Evolutionary conservation across 2,113 vertebrate genomes (phyloP).

Genomic region (Capreolus pygargus): DNA sequence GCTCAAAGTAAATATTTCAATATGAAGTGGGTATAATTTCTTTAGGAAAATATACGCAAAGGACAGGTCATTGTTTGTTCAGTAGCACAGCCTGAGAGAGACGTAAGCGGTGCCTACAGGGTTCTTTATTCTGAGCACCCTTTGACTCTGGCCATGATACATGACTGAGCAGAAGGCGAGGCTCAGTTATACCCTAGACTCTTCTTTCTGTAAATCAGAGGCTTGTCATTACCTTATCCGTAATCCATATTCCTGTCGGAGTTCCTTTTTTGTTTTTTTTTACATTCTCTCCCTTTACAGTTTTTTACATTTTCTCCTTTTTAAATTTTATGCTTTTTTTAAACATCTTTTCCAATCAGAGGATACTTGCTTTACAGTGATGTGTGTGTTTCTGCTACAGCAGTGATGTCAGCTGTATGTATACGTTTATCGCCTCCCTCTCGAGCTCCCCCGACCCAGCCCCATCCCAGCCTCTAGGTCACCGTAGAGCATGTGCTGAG

Average conservation of each 20-base stretch:
- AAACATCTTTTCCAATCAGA: background rate
- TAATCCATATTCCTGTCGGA: slow-evolving; percentile 65
- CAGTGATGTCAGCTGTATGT: fast-evolving
- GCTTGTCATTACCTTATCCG: slow-evolving; percentile 54
- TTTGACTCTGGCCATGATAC: slow-evolving; percentile 27
- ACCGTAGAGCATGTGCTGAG: fast-evolving
- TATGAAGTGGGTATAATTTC: slow-evolving; percentile 43
- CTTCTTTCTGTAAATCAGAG: slow-evolving; percentile 27
- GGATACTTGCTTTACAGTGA: background rate
- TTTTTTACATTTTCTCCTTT: background rate
- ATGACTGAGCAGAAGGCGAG: background rate
- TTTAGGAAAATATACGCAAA: background rate
- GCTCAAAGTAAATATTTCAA: slow-evolving; percentile 70
- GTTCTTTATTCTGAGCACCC: slow-evolving; percentile 10
- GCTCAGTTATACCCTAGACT: background rate
- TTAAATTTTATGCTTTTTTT: background rate
- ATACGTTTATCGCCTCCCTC: background rate
- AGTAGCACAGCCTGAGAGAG: slow-evolving; percentile 45
- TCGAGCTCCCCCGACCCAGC: fast-evolving
- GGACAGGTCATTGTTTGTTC: background rate
- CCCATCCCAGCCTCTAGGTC: background rate
- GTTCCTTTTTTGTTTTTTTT: background rate
- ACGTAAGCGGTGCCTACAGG: background rate
- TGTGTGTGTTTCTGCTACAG: background rate
- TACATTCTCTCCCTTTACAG: background rate